Evolutionary conservation across 2,888 invertebrate genomes (phyloP).

Genomic region (Trachelus troglodyta): DNA sequence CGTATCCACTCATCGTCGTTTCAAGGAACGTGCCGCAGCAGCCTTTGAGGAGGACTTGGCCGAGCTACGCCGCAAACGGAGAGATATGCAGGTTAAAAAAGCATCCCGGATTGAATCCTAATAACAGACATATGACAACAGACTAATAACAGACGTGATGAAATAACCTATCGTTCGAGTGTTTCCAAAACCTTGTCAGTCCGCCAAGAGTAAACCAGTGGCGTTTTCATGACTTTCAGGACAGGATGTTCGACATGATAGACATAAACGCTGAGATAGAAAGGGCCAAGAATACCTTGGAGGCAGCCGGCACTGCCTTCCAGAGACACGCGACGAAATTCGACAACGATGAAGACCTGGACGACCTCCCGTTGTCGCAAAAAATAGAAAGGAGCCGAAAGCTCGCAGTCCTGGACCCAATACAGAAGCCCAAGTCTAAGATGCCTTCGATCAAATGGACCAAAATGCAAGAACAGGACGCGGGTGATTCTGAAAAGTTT

Average conservation of each 20-base stretch:
- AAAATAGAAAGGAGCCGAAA: constrained; percentile 48
- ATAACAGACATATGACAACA: no score
- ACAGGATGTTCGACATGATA: constrained; percentile 62
- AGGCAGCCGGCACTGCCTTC: constrained; percentile 54
- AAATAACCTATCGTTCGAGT: neutral
- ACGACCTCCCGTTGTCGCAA: constrained; percentile 38
- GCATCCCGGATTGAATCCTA: neutral
- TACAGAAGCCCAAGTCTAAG: constrained; percentile 30
- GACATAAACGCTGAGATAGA: constrained; percentile 61
- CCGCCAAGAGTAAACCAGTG: neutral
- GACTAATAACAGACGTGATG: no score
- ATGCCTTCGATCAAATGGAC: constrained; percentile 44
- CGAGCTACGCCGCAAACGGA: constrained; percentile 57
- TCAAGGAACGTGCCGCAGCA: constrained; percentile 57
- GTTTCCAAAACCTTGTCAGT: neutral
- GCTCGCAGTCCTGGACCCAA: constrained; percentile 33
- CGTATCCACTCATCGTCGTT: constrained; percentile 49
- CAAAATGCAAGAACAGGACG: constrained; percentile 42
- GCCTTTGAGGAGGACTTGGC: constrained; percentile 63
- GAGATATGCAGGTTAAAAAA: constrained; percentile 57
- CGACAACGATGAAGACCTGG: constrained; percentile 47
- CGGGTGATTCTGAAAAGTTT: constrained; percentile 11
- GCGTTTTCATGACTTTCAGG: constrained; percentile 35
- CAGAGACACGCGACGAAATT: constrained; percentile 58
- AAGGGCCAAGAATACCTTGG: constrained; percentile 54